Evolutionary conservation across 2,888 invertebrate species (phyloP), one percentile per base, ranked within the genome.

Genomic region (Scotopteryx bipunctaria): DNA sequence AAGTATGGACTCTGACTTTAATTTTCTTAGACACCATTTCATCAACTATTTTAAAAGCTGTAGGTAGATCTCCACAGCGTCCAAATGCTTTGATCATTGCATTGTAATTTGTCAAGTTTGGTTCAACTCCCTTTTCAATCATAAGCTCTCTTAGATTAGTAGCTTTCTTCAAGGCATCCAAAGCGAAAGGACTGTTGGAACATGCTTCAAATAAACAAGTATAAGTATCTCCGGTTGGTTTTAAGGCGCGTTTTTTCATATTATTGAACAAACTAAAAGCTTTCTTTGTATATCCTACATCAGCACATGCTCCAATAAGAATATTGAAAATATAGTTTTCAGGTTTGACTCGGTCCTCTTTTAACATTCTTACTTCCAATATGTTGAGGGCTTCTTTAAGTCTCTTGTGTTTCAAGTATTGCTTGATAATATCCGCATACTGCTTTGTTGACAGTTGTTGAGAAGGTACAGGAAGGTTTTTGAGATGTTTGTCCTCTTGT

Each of bases 11-110:
- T 64, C 92, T 92, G 14, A 95, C 81, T 50, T 86, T 77, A 9
- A 95, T 82, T 42, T 91, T 84, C 50, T 93, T 93, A 32, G 92
- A 86, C 1, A 91, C 71, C 95, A 98, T 96, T 89, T 97, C 96
- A 86, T 98, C 98, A 1, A 95, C 95, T 48, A 98, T 78, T 71
- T 91, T 76, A 80, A 97, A 98, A 0, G 98, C 96, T 25, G 93
- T 94, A 49, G 92, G 72, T 11, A 97, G 75, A 76, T 97, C 95
- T 0, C 95, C 95, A 81, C 95, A 95, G 53, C 95, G 91, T 0
- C 97, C 97, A 86, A 96, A 98, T 1, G 97, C 96, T 90, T 97
- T 98, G 21, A 98, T 96, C 94, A 98, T 95, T 2, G 95, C 93
- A 89, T 97, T 95, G 71, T 96, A 98, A 71, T 95, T 96, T 4